Evolutionary conservation across 2,888 invertebrate species (phyloP).

Genomic region (Heliconius ismenius): DNA sequence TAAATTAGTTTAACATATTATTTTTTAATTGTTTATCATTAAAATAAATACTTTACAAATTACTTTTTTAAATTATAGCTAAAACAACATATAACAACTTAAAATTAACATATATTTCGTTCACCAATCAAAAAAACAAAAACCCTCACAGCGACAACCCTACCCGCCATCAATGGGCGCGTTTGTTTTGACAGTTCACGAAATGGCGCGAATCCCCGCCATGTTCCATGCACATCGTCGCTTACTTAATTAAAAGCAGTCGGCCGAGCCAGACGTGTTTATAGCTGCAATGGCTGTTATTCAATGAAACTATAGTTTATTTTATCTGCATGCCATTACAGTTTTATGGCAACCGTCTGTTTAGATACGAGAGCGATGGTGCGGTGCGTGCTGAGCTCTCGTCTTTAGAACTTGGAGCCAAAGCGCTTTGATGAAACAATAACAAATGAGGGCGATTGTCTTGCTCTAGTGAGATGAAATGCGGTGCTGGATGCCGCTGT

Average conservation of each 20-base stretch:
- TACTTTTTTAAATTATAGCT: too few relatives aligned
- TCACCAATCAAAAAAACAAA: background rate
- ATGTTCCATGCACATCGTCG: constrained; percentile 47
- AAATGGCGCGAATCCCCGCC: constrained; percentile 50
- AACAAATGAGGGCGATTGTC: background rate
- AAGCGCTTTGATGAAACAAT: background rate
- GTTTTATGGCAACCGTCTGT: constrained; percentile 42
- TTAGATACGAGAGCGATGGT: constrained; percentile 7
- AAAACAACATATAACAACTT: background rate
- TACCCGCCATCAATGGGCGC: constrained; percentile 51
- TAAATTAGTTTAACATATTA: background rate
- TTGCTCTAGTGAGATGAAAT: background rate
- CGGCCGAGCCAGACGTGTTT: constrained; percentile 47
- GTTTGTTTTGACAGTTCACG: constrained; percentile 57
- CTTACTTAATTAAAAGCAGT: constrained; percentile 50
- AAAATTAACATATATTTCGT: background rate
- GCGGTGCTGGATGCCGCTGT: background rate
- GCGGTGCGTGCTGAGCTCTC: constrained; percentile 11
- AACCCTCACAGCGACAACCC: constrained; percentile 43
- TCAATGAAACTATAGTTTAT: constrained; percentile 48
- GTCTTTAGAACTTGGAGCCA: constrained; percentile 5
- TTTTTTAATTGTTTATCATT: background rate
- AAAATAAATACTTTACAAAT: background rate
- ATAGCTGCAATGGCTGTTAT: constrained; percentile 39
- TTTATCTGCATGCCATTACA: constrained; percentile 39